These are phyloP conservation scores for Catajapyx aquilonaris DNA, from an alignment of 1,140 invertebrate species.

Conservation along the genomic window DNA sequence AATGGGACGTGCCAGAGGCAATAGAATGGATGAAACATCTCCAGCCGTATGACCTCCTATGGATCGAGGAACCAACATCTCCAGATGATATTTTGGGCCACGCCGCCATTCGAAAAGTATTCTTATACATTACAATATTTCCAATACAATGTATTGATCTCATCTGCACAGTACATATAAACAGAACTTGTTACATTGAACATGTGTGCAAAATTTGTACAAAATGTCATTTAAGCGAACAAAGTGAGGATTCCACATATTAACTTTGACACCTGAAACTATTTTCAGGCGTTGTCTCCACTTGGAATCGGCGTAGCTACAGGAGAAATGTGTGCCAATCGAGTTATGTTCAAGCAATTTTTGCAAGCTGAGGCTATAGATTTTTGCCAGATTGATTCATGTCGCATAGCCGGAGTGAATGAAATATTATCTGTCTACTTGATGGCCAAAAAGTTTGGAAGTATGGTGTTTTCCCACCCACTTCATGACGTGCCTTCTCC, in stretches of 20 bases:
- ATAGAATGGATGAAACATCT: slow-evolving; percentile 68
- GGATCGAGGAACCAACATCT: slow-evolving; percentile 87
- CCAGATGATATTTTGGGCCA: slow-evolving; percentile 79
- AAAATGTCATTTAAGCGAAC: too few species aligned
- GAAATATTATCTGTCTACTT: slow-evolving; percentile 72
- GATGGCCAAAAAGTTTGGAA: slow-evolving; percentile 55
- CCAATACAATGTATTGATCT: too few species aligned
- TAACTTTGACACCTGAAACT: too few species aligned
- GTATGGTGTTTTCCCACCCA: too few species aligned
- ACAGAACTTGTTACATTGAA: slow-evolving; percentile 6
- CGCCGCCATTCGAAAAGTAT: slow-evolving; percentile 43
- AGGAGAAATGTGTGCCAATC: slow-evolving; percentile 77
- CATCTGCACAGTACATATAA: too few species aligned
- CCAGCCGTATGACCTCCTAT: slow-evolving; percentile 46
- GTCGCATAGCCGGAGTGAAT: slow-evolving; percentile 67
- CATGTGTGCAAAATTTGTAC: too few species aligned
- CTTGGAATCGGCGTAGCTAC: slow-evolving; percentile 65
- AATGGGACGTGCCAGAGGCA: slow-evolving; percentile 66
- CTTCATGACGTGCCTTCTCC: too few species aligned
- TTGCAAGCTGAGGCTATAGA: slow-evolving; percentile 54
- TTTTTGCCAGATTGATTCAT: slow-evolving; percentile 78
- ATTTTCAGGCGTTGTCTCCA: slow-evolving; percentile 31
- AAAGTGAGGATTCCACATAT: too few species aligned
- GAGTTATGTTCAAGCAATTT: slow-evolving; percentile 83
- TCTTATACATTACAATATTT: too few species aligned